Conservation (phyloP, 2,797 vertebrate genomes). For the Lacerta agilis region DNA sequence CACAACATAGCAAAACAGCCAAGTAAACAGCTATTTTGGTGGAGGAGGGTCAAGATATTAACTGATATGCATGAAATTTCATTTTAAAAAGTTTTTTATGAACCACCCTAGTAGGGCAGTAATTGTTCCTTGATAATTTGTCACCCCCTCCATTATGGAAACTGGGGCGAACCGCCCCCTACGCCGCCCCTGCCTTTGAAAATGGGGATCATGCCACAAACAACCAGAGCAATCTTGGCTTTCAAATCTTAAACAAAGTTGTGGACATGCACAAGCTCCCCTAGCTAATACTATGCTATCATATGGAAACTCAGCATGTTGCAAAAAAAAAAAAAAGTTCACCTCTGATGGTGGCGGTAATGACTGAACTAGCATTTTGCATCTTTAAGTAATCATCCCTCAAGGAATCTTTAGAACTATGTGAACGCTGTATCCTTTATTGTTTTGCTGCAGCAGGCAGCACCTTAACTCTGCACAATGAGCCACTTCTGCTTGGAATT, state of each 20-base stretch:
- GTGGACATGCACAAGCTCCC: neutral
- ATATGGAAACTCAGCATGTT: neutral
- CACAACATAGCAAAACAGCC: too few species aligned
- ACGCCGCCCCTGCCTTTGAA: too few species aligned
- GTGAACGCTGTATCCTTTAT: conserved; percentile 12
- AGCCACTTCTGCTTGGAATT: conserved; percentile 64
- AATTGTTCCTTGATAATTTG: too few species aligned
- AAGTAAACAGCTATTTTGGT: too few species aligned
- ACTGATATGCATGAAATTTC: too few species aligned
- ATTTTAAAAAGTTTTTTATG: too few species aligned
- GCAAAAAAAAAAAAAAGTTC: neutral
- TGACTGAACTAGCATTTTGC: conserved; percentile 5
- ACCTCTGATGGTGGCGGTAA: neutral
- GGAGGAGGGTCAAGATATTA: too few species aligned
- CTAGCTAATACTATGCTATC: accelerated
- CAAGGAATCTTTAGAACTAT: neutral
- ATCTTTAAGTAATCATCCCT: neutral
- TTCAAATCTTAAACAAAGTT: neutral
- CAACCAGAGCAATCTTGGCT: too few species aligned
- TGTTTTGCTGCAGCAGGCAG: neutral
- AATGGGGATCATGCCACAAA: too few species aligned
- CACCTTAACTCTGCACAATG: conserved; percentile 26
- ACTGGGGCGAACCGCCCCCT: too few species aligned
- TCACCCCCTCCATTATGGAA: too few species aligned
- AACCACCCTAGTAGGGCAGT: too few species aligned